phyloP scores from a whole-genome alignment of 2,113 vertebrate genomes.

The Chaetura pelagica region DNA sequence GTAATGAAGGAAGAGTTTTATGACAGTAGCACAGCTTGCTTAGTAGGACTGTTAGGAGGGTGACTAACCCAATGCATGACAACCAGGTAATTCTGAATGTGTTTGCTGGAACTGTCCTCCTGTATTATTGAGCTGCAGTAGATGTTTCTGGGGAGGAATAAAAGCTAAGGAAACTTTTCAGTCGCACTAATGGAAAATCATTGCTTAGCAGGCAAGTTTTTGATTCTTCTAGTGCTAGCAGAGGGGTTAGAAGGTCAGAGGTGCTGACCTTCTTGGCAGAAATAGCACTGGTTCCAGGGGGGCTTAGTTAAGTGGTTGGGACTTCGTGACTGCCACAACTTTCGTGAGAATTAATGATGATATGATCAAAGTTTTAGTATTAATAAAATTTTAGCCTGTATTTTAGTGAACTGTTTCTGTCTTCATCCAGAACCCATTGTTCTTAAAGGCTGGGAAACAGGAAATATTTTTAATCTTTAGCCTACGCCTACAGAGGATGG shows the following conservation, averaged over 20 bases:
- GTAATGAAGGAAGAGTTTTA: background rate
- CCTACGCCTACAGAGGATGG: background rate
- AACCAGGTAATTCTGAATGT: background rate
- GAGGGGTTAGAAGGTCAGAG: background rate
- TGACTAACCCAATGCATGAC: background rate
- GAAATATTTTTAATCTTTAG: background rate
- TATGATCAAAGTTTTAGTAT: background rate
- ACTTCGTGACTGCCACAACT: background rate
- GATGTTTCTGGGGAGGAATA: background rate
- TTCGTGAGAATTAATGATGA: background rate
- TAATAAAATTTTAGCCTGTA: background rate
- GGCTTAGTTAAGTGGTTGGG: background rate
- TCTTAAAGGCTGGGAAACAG: background rate
- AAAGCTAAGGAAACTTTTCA: background rate
- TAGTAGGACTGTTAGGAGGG: background rate
- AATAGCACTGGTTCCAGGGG: accelerated
- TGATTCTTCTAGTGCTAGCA: background rate
- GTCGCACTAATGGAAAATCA: background rate
- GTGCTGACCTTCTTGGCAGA: background rate
- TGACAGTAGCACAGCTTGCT: background rate
- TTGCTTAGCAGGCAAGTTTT: background rate
- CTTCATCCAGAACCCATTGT: background rate
- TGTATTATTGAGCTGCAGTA: background rate
- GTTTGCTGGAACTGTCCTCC: background rate
- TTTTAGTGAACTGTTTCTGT: background rate